Conservation (phyloP, 2,888 invertebrate species). For the Nemotelus nigrinus region DNA sequence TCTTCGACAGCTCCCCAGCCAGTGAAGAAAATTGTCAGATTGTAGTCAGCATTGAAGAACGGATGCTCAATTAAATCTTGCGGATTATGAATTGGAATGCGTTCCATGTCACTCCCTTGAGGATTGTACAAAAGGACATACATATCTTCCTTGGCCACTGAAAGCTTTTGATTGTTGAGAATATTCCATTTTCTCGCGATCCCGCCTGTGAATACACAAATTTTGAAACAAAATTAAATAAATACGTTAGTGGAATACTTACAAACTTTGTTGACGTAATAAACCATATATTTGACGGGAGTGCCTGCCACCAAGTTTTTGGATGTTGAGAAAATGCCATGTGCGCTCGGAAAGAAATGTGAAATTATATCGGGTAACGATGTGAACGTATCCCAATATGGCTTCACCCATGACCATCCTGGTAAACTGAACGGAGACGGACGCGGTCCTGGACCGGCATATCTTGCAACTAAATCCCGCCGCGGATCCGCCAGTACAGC, state of each 20-base stretch:
- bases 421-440: not conserved
- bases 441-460: not conserved
- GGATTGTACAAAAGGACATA: too few relatives aligned
- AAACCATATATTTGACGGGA: not conserved
- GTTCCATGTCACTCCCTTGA: too few relatives aligned
- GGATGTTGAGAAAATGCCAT: not conserved
- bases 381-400: not conserved
- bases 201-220: not conserved
- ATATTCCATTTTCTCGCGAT: not conserved
- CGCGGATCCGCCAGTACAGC: too few relatives aligned
- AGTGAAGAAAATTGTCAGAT: conserved; percentile 22
- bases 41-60: not conserved
- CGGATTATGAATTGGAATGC: too few relatives aligned
- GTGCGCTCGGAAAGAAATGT: not conserved
- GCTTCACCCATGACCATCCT: not conserved
- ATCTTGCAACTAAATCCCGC: too few relatives aligned
- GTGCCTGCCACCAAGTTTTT: conserved; percentile 17
- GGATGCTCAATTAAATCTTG: too few relatives aligned
- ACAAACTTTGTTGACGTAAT: conserved; percentile 6
- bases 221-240: not conserved
- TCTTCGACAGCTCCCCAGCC: not conserved
- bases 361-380: not conserved
- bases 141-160: too few relatives aligned
- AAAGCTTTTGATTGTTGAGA: not conserved
- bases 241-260: not conserved